Base-by-base conservation (phyloP, 2,888 invertebrate genomes). In the Cheilosia variabilis region DNA sequence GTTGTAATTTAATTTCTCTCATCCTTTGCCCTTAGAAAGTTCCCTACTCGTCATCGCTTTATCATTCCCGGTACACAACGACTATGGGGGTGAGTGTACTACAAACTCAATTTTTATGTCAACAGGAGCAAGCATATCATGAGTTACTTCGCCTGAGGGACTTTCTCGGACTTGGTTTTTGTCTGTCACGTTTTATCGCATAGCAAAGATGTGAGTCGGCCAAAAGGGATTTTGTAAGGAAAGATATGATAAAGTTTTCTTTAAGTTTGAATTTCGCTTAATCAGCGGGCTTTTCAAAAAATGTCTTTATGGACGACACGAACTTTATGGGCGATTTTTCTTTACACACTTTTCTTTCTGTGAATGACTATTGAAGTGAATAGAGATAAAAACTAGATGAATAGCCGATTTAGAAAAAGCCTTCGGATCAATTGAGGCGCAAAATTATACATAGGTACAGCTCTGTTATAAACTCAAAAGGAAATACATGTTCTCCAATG, bases 1-100 rank as follows among this genome's bases (percentile, higher is more conserved):
- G 60, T 27, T 52, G 50, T 60, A 60, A 71, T 60, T 60, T 72
- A 52, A 62, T 72, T 31, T 41, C 52, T 19, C 41, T 43, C 24
- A 15, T 52, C 17, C 37, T 24, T 34, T 52, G 37, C 43, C 71
- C 71, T 10, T 3, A 31, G 72, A 62, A 41, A 9, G 52, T 43
- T 52, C 15, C 52, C 52, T 43, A 41, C 27, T 41, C 24, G 58
- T 50, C 58, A 58, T 69, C 37, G 37, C 52, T 41, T 22, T 43
- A 60, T 41, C 27, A 62, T 62, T 62, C 37, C 62, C 2, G 45
- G 22, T 41, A 13, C 6, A 3, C 45, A 17, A 0, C n/a, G 15
- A 58, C 58, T 15, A 13, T 10, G 4, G 1, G n/a, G 0, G 7
- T 34, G 24, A 19, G 22, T 24, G 43, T 43, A 43, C 15, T 43